These are phyloP conservation scores for Sminthopsis crassicaudata DNA, from an alignment of 2,113 vertebrate genomes.

Conservation along the genomic window DNA sequence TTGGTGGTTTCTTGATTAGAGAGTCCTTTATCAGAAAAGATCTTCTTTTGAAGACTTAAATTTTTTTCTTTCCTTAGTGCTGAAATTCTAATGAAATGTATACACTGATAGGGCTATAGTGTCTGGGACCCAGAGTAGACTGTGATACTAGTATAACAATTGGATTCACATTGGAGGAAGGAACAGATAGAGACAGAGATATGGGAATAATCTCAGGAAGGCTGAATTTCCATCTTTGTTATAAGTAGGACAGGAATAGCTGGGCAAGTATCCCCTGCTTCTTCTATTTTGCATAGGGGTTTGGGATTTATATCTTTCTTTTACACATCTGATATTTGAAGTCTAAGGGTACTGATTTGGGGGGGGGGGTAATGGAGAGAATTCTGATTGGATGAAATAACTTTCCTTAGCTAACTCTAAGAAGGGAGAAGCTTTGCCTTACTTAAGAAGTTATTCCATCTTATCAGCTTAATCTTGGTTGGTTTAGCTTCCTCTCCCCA, in stretches of 20 bases:
- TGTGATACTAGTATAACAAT: not conserved
- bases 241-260: not conserved
- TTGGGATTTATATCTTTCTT: not conserved
- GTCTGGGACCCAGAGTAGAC: not conserved
- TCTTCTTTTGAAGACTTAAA: not conserved
- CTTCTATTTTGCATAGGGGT: not conserved
- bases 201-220: not conserved
- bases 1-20: not conserved
- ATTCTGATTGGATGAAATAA: not conserved
- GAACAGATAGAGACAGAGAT: not conserved
- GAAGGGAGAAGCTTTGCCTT: not conserved
- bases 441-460: not conserved
- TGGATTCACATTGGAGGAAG: not conserved
- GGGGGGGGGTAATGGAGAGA: no score
- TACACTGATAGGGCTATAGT: not conserved
- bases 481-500: not conserved
- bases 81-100: not conserved
- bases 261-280: not conserved
- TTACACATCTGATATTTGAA: not conserved
- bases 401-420: not conserved
- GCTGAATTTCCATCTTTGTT: not conserved
- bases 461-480: not conserved
- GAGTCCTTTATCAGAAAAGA: not conserved
- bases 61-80: not conserved
- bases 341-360: not conserved